These are phyloP conservation scores for Plebejus argus DNA, from an alignment of 2,888 invertebrate genomes.

Conservation along the genomic window DNA sequence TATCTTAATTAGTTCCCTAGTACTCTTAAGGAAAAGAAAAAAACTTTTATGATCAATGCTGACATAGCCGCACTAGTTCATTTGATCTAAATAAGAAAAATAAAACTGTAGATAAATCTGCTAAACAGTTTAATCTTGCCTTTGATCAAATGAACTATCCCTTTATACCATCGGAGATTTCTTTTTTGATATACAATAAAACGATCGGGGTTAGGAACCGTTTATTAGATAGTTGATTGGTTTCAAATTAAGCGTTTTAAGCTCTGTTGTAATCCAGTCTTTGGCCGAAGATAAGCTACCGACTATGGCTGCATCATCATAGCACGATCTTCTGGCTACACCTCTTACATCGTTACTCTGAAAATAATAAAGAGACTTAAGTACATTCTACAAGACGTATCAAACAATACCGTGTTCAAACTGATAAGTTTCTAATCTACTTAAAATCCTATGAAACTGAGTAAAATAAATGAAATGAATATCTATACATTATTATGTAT, in stretches of 20 bases:
- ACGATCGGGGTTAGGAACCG: background rate
- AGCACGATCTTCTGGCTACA: constrained; percentile 18
- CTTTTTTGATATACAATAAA: background rate
- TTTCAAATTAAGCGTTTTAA: constrained; percentile 15
- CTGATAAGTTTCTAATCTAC: no score
- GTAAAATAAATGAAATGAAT: no score
- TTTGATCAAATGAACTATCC: no score
- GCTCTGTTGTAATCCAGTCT: constrained; percentile 18
- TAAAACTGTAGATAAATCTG: no score
- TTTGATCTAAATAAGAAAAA: no score
- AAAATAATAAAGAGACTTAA: background rate
- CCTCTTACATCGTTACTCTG: constrained; percentile 1
- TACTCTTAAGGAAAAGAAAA: background rate
- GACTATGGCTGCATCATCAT: background rate
- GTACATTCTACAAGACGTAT: background rate
- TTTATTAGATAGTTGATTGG: constrained; percentile 8
- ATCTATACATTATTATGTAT: no score
- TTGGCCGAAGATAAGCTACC: constrained; percentile 21
- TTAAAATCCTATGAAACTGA: no score
- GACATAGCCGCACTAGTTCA: no score
- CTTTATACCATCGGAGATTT: no score
- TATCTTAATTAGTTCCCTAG: background rate
- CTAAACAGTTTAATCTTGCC: no score
- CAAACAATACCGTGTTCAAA: constrained; percentile 1
- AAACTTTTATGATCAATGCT: no score